Evolutionary conservation across 2,113 vertebrate species (phyloP).

Genomic region (Stigmatopora argus): DNA sequence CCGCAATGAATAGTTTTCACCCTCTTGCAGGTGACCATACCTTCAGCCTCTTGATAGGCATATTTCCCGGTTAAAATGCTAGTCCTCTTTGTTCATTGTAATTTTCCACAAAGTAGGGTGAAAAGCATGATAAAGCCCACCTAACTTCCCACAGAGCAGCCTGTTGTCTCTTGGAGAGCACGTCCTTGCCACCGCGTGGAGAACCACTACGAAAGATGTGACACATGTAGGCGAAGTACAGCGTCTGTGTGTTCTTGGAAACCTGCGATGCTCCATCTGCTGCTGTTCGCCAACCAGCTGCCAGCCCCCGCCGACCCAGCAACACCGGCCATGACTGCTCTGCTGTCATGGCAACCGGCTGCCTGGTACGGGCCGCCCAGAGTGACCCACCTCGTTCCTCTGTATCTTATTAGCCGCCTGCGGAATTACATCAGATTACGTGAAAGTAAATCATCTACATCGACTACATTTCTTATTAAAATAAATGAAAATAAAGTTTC

Average conservation of each 20-base stretch:
- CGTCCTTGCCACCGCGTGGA: slow-evolving; percentile 16
- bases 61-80: not conserved
- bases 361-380: slow-evolving; percentile 31
- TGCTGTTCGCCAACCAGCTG: slow-evolving; percentile 64
- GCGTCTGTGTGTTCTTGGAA: slow-evolving; percentile 55
- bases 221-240: slow-evolving; percentile 52
- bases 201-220: slow-evolving; percentile 47
- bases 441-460: no score
- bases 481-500: no score
- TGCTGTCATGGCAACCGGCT: slow-evolving; percentile 59
- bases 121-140: slow-evolving; percentile 27
- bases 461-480: no score
- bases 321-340: slow-evolving; percentile 54
- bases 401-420: slow-evolving; percentile 4
- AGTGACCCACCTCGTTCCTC: slow-evolving; percentile 21
- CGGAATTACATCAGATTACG: slow-evolving; percentile 1
- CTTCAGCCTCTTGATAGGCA: not conserved
- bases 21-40: not conserved
- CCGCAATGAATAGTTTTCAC: not conserved
- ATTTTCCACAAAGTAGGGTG: slow-evolving; percentile 30
- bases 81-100: slow-evolving; percentile 9
- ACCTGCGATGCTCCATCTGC: slow-evolving; percentile 62
- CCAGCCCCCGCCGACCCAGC: slow-evolving; percentile 51
- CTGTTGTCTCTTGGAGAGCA: slow-evolving; percentile 5
- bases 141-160: slow-evolving; percentile 14